A percentile compares a stretch with the other conserved stretches of the same genome.
phyloP scores from a whole-genome alignment of 2,797 vertebrate genomes.

The Anas georgica region DNA sequence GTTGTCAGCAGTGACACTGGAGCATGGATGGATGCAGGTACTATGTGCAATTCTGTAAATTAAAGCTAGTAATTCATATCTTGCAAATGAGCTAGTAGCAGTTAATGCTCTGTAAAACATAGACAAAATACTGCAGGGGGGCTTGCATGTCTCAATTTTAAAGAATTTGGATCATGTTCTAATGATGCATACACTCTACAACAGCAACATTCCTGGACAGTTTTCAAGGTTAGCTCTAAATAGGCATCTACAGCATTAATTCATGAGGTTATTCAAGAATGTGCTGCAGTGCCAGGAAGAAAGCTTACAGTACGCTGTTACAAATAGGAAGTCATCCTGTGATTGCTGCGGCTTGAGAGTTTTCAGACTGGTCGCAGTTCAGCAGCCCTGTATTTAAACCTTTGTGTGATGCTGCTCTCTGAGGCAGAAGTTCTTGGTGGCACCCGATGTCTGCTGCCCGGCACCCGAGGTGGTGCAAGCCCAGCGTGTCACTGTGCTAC shows the following conservation, averaged over 20 bases:
- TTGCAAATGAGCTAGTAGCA: background rate
- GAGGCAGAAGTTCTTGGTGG: background rate
- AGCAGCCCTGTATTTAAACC: accelerated
- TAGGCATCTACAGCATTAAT: background rate
- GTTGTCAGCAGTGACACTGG: background rate
- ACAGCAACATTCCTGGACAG: background rate
- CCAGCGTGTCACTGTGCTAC: accelerated
- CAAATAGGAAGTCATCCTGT: background rate
- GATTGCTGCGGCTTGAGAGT: background rate
- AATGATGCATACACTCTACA: accelerated
- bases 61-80: background rate
- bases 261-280: background rate
- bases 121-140: background rate
- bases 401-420: background rate
- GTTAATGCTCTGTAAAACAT: accelerated
- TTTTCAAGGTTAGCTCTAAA: background rate
- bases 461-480: accelerated
- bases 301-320: background rate
- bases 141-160: accelerated
- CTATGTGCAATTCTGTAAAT: background rate
- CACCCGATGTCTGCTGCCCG: background rate
- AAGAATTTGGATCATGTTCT: background rate
- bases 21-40: accelerated
- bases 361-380: background rate
- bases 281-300: background rate